phyloP scores from a whole-genome alignment of 1,140 invertebrate genomes.

The Copidosoma floridanum region DNA sequence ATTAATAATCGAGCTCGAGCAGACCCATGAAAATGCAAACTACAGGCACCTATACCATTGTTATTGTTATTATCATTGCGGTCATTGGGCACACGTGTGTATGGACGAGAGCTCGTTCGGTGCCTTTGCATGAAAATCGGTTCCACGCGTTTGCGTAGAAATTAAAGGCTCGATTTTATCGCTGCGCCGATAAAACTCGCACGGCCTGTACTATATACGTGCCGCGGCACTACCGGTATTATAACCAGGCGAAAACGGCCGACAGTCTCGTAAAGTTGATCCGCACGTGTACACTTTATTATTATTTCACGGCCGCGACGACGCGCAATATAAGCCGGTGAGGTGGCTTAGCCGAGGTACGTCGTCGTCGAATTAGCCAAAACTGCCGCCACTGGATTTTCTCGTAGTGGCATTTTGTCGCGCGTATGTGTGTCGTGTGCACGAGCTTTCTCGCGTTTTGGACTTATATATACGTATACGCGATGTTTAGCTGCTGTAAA shows the following conservation, averaged over 20 bases:
- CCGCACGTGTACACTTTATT: slow-evolving; percentile 58
- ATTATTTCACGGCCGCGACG: slow-evolving; percentile 56
- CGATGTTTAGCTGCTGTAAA: slow-evolving; percentile 1
- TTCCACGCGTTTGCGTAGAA: slow-evolving; percentile 11
- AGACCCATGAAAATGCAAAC: too few species aligned
- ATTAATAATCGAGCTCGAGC: too few species aligned
- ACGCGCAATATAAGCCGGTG: too few species aligned
- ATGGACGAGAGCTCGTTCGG: neutral
- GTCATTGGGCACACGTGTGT: neutral
- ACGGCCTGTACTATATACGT: slow-evolving; percentile 29
- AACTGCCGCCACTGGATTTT: slow-evolving; percentile 51
- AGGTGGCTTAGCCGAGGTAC: slow-evolving; percentile 35
- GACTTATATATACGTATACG: neutral
- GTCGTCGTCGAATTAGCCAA: slow-evolving; percentile 51
- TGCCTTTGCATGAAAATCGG: neutral
- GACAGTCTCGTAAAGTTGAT: slow-evolving; percentile 53
- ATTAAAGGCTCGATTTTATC: slow-evolving; percentile 31
- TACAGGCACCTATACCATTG: too few species aligned
- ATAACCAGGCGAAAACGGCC: too few species aligned
- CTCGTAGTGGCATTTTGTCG: slow-evolving; percentile 9
- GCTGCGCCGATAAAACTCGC: slow-evolving; percentile 44
- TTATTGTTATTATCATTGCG: too few species aligned
- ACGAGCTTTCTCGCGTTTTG: too few species aligned
- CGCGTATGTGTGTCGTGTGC: too few species aligned
- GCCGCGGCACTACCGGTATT: too few species aligned